Percentiles rank a stretch among this genome's conserved stretches.
These are phyloP conservation scores for Catharus bicknelli DNA, from an alignment of 2,113 vertebrate genomes.

Conservation along the genomic window DNA sequence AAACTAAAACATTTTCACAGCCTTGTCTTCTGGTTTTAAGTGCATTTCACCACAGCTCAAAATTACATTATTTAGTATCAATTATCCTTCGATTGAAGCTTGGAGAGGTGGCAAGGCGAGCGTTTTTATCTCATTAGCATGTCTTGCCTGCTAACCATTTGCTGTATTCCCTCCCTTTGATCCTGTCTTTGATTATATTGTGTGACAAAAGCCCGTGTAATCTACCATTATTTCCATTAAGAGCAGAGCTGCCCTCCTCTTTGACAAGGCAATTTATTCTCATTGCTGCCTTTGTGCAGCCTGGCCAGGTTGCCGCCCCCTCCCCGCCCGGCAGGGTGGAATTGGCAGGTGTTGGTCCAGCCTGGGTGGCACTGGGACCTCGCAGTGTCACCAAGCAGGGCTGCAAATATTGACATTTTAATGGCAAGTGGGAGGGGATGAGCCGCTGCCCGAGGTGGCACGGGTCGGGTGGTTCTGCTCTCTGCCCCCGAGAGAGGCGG, in stretches of 20 bases:
- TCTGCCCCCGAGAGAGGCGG: background rate
- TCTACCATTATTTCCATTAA: slow-evolving; percentile 82
- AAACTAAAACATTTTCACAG: slow-evolving; percentile 39
- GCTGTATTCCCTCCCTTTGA: slow-evolving; percentile 75
- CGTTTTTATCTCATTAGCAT: slow-evolving; percentile 78
- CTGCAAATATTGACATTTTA: slow-evolving; percentile 7
- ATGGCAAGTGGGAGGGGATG: background rate
- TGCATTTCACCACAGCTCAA: slow-evolving; percentile 62
- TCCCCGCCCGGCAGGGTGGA: background rate
- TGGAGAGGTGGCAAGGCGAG: slow-evolving; percentile 67
- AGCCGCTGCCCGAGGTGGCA: accelerated
- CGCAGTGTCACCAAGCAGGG: background rate
- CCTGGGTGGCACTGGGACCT: background rate
- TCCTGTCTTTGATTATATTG: slow-evolving; percentile 76
- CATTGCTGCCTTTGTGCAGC: slow-evolving; percentile 58
- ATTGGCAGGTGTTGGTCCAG: slow-evolving; percentile 58
- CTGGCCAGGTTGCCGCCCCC: slow-evolving; percentile 39
- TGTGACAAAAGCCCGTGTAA: slow-evolving; percentile 71
- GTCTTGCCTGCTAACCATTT: slow-evolving; percentile 75
- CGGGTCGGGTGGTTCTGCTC: background rate
- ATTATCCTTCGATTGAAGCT: slow-evolving; percentile 68
- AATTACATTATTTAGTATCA: slow-evolving; percentile 72
- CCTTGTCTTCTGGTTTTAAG: slow-evolving; percentile 64
- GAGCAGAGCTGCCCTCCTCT: slow-evolving; percentile 70
- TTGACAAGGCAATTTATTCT: slow-evolving; percentile 78